Evolutionary conservation across 1,140 invertebrate species (phyloP), one percentile per base, ranked within the genome.

Genomic region (Aphis gossypii): DNA sequence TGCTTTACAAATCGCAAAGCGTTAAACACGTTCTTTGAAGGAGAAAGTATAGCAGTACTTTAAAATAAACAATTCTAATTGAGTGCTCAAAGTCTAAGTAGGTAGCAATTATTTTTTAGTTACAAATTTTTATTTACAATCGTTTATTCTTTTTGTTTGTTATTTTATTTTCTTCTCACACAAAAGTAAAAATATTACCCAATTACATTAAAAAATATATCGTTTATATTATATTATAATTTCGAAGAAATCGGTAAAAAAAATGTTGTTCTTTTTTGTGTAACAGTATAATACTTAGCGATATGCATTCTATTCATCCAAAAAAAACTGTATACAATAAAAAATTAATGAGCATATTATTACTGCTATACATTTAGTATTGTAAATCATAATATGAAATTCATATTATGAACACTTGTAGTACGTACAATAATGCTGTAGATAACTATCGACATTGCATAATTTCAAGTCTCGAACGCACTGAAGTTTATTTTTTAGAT

Each of bases 21-120:
- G 35, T 83, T 83, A 38, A 83, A 83, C 21, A 83, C 35, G 21
- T 83, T 83, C 1, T 38, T 20, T 20, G 7, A 2, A 1, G 5
- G 21, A 38, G 3, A 83, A 83, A 35, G 76, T 38, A 21, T 38
- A 21, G 20, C 21, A 38, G n/a, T 83, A n/a, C 2, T 83, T 83
- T 83, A 21, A 41, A 38, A 38, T 83, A 38, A 35, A 83, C 35
- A 83, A 83, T 83, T 83, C 21, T 83, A 83, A 83, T 83, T 83
- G 76, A 38, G n/a, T 38, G 76, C 35, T 83, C 21, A 20, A 35
- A 83, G 21, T 83, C 18, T 83, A 83, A 83, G 35, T 83, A 83
- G 35, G 35, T 18, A 68, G 60, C 60, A 83, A 83, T 83, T 83
- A 83, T 83, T 83, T 83, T 83, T 83, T 38, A 83, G 35, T 83